Evolutionary conservation across 2,113 vertebrate species (phyloP), one percentile per base, ranked within the genome.

Genomic region (Eira barbara): DNA sequence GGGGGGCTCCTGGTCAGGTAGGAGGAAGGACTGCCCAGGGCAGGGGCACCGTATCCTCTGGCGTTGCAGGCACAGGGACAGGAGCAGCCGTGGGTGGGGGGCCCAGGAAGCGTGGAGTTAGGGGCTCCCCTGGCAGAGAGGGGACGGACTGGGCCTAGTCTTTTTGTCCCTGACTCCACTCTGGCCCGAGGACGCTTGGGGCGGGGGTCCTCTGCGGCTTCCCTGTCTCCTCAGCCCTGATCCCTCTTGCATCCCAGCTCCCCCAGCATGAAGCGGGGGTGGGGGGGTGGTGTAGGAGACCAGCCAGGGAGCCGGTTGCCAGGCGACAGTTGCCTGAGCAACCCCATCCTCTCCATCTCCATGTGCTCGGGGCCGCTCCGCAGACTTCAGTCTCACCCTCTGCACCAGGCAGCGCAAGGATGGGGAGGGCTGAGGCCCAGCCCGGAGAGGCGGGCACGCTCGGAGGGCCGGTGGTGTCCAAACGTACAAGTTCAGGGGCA

Each of bases 251-350:
- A 93, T 98, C 96, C 96, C 71, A 92, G 96, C 97, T 97, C 97
- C 97, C 97, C 97, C 97, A 98, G 97, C 97, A 96, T 96, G 97
- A 97, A 91, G 97, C 94, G 95, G 97, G 97, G 95, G 97, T 97
- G 89, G 95, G 97, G 97, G 97, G 97, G 98, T 52, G 94, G 97
- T 96, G 89, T 97, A 97, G 97, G 97, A 98, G 97, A 98, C 97
- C 97, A 98, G 97, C 97, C 97, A 97, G 97, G 96, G 97, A 98
- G 96, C 97, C 89, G 82, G 97, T 98, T 98, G 97, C 98, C 97
- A 97, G 94, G 98, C 91, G 82, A 98, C 98, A 97, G 98, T 98
- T 98, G 97, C 98, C 98, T 97, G 39, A 98, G 97, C 97, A 98
- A 98, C 97, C 91, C 94, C 97, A 97, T 98, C 97, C 96, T 98